These are phyloP conservation scores for Drosophila eugracilis DNA, from an alignment of 1,140 invertebrate genomes.

Conservation along the genomic window DNA sequence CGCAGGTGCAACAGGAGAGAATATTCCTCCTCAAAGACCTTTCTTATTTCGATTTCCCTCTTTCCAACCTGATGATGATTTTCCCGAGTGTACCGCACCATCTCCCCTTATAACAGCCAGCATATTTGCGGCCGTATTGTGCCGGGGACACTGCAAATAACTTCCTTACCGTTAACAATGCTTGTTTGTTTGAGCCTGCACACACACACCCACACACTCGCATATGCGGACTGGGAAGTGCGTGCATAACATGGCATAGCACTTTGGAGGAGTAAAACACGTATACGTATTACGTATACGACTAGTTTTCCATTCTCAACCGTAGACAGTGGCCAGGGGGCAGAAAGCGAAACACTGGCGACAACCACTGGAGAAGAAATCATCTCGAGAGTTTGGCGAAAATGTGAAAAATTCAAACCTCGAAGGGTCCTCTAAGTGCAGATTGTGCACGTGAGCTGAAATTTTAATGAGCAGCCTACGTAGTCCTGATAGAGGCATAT, in stretches of 20 bases:
- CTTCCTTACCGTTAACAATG: slow-evolving; percentile 68
- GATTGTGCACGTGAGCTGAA: slow-evolving; percentile 77
- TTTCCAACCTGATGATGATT: background rate
- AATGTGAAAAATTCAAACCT: slow-evolving; percentile 81
- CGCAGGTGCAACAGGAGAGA: too few relatives aligned
- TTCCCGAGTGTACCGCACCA: background rate
- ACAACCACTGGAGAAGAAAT: slow-evolving; percentile 8
- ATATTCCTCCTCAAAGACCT: too few relatives aligned
- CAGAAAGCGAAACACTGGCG: slow-evolving; percentile 3
- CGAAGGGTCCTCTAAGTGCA: slow-evolving; percentile 77
- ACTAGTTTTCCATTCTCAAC: slow-evolving; percentile 44
- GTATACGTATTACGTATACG: slow-evolving; percentile 11
- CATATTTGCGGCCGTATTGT: slow-evolving; percentile 47
- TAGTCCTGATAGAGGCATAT: slow-evolving; percentile 43
- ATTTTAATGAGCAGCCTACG: slow-evolving; percentile 69
- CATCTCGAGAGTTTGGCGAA: slow-evolving; percentile 56
- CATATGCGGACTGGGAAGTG: slow-evolving; percentile 41
- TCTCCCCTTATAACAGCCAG: slow-evolving; percentile 1
- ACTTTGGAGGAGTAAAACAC: slow-evolving; percentile 47
- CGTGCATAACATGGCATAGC: slow-evolving; percentile 62
- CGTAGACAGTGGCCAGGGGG: slow-evolving; percentile 13
- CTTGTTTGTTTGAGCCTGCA: slow-evolving; percentile 60
- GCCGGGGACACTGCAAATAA: slow-evolving; percentile 59
- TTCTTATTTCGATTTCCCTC: too few relatives aligned
- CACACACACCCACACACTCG: slow-evolving; percentile 11